Evolutionary conservation across 2,113 vertebrate genomes (phyloP).

Genomic region (Tinamus guttatus): DNA sequence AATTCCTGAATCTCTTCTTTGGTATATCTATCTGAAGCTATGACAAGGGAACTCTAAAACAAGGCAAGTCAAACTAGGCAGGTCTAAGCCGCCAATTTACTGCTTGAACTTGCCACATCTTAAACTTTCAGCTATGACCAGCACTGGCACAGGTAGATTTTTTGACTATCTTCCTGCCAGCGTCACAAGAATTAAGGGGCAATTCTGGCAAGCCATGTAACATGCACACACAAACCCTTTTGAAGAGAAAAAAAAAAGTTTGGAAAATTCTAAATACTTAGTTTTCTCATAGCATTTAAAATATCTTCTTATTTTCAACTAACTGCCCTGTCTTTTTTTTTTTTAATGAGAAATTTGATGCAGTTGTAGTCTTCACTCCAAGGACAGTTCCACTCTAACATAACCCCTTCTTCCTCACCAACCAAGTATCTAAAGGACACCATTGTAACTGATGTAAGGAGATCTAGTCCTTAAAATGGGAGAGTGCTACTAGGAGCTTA

Average conservation of each 20-base stretch:
- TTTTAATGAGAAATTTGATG: neutral
- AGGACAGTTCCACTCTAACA: neutral
- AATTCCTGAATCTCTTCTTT: neutral
- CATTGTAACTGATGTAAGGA: neutral
- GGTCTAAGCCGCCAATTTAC: neutral
- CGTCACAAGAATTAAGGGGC: rapidly evolving
- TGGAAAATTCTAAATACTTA: neutral
- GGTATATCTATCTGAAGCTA: neutral
- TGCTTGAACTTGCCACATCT: neutral
- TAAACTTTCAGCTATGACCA: neutral
- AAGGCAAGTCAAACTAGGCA: neutral
- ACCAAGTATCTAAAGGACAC: neutral
- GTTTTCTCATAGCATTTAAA: neutral
- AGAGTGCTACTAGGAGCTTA: neutral
- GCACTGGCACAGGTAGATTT: neutral
- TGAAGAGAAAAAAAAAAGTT: neutral
- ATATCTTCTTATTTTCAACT: neutral
- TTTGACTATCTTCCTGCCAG: neutral
- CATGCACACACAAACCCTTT: neutral
- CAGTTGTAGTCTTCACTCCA: neutral
- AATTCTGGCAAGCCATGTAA: neutral
- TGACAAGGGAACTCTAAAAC: neutral
- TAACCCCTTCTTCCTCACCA: neutral
- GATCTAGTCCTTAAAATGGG: neutral
- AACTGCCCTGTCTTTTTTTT: rapidly evolving